These are phyloP conservation scores for Alca torda DNA, from an alignment of 2,797 vertebrate genomes.

Conservation along the genomic window DNA sequence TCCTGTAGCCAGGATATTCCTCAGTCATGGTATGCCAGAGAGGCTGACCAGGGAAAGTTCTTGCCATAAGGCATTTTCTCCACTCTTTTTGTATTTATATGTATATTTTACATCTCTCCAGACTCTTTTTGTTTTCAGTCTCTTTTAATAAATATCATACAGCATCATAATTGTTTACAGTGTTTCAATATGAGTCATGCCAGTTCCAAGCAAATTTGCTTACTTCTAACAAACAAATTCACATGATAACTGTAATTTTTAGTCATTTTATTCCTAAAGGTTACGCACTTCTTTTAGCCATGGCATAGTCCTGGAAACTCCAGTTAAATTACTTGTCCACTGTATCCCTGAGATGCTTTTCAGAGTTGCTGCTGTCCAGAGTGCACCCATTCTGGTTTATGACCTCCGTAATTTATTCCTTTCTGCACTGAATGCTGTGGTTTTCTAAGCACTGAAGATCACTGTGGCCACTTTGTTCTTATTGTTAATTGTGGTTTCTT, in stretches of 20 bases:
- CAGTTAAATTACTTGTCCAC: background rate
- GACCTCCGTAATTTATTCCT: background rate
- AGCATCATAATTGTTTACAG: background rate
- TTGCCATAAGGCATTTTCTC: background rate
- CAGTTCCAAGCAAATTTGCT: background rate
- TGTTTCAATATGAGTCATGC: background rate
- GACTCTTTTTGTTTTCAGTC: background rate
- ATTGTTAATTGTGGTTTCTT: background rate
- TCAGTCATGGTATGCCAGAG: background rate
- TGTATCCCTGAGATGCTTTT: background rate
- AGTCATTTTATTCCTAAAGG: background rate
- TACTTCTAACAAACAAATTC: background rate
- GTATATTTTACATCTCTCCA: background rate
- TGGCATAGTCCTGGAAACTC: background rate
- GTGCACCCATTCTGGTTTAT: background rate
- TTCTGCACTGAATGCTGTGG: background rate
- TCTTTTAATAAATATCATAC: background rate
- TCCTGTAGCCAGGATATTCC: background rate
- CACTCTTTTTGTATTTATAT: background rate
- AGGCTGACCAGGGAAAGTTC: background rate
- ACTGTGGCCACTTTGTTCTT: background rate
- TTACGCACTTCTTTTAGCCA: background rate
- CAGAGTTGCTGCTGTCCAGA: background rate
- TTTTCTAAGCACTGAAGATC: background rate
- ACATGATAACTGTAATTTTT: background rate